Base-by-base conservation (phyloP, 2,113 vertebrate genomes). In the Corvus moneduloides region DNA sequence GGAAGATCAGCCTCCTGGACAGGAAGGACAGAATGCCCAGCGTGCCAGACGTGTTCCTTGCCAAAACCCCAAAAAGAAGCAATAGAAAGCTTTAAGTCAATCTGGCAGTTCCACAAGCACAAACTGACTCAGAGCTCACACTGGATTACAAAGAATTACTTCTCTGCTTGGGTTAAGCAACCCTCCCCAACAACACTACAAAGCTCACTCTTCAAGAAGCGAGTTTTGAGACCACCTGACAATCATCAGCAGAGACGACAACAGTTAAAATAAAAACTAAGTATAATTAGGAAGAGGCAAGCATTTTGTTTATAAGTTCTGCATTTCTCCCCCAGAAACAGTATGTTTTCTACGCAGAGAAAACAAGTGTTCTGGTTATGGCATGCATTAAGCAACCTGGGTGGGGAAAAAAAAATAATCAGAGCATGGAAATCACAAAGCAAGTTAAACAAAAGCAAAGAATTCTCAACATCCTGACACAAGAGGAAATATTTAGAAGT, bases 401-500 rank as follows among this genome's bases (percentile, higher is more conserved):
- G 19, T 69, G 72, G 72, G 23, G 44, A 19, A 4, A 61, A 88
- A 26, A 66, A 52, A 87, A 80, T 14, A 80, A 91, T 74, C 62
- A 87, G 73, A 95, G 44, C 91, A 89, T 89, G 84, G 84, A 89
- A 88, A 87, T 69, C 62, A 95, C 71, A 95, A 77, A 75, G 64
- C 51, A 84, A 73, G 54, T 80, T 52, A 92, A 94, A 85, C 62
- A 93, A 96, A 95, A 66, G 59, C 54, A 82, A 87, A 73, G 86
- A 67, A 81, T 83, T 75, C 92, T 92, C 87, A 87, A 85, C 33
- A 43, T 90, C 80, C 75, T 81, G 78, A 91, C 59, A 93, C 20
- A 73, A 84, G 76, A 83, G 44, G 28, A 93, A 95, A 94, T 91
- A 96, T 81, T 96, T 73, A 94, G 39, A 92, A 88, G 66, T 91